These are phyloP conservation scores for Nomada goodeniana DNA, from an alignment of 2,888 invertebrate genomes.

Conservation along the genomic window DNA sequence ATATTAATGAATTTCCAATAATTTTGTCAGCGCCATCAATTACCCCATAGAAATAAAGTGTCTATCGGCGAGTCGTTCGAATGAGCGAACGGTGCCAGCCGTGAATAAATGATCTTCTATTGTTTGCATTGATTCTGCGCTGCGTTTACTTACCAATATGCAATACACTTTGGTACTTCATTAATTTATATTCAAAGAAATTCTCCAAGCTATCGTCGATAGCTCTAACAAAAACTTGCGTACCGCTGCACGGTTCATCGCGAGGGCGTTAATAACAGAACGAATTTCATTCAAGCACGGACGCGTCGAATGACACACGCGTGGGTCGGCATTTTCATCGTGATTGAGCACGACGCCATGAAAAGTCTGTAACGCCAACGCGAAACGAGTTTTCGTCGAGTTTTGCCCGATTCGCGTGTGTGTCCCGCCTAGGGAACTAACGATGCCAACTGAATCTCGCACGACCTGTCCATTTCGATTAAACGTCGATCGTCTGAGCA, in stretches of 20 bases:
- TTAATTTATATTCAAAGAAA: no score
- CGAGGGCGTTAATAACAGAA: background rate
- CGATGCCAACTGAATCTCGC: conserved; percentile 7
- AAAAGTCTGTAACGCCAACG: background rate
- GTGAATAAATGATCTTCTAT: no score
- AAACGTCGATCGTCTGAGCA: conserved; percentile 24
- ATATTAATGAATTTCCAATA: no score
- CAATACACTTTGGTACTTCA: no score
- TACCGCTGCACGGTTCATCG: background rate
- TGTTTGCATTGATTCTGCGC: no score
- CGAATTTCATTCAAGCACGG: background rate
- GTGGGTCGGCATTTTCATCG: conserved; percentile 12
- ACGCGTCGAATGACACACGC: conserved; percentile 18
- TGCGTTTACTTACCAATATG: no score
- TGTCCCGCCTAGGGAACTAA: conserved; percentile 1
- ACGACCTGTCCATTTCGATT: conserved; percentile 33
- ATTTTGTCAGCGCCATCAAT: no score
- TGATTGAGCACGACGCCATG: background rate
- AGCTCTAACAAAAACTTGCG: background rate
- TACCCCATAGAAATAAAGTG: no score
- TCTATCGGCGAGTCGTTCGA: no score
- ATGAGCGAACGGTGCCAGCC: no score
- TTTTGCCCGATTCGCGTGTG: background rate
- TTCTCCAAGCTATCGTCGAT: no score
- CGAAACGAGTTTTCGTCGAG: background rate